Evolutionary conservation across 1,140 invertebrate genomes (phyloP), one percentile per base, ranked within the genome.

Genomic region (Nomia melanderi): DNA sequence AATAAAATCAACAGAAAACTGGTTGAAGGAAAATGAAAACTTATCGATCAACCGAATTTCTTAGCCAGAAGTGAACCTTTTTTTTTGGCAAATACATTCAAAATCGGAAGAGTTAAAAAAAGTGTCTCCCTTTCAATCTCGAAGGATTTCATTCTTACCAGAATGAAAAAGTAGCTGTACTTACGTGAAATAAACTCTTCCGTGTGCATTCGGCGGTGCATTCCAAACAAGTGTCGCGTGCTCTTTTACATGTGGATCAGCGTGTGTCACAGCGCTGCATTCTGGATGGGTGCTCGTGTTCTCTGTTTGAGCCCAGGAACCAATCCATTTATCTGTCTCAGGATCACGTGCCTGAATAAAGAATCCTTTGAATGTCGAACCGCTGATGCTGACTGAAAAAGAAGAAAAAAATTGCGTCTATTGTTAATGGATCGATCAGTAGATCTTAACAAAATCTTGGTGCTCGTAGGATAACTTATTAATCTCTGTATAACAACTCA

Each of bases 151-250:
- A 0, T 1, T 11, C 39, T 20, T 9, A 29, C 7, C 9, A 59
- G 7, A 12, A 67, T 41, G 60, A n/a, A 5, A 20, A 47, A 47
- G 20, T 17, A 5, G n/a, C 39, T 41, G 4, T 6, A 85, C 95
- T 96, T 92, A 96, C 96, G 95, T 96, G 84, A 96, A 96, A 88
- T 96, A 96, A 50, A 96, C 95, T 79, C 93, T 93, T 66, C 96
- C 96, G 7, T 92, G 92, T 20, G 92, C 91, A 72, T 95, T 93
- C 29, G 92, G 86, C 1, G 96, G 96, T 3, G 96, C 96, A 85
- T 94, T 93, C 96, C 96, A 97, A 23, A 96, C 90, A 20, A 97
- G 92, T 14, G 94, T 95, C 1, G 96, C 96, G 44, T 94, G 93
- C 39, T 94, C 91, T 87, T 97, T 97, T 78, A 95, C 94, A 54